Evolutionary conservation across 2,797 vertebrate genomes (phyloP), one percentile per base, ranked within the genome.

Genomic region (Myotis myotis): DNA sequence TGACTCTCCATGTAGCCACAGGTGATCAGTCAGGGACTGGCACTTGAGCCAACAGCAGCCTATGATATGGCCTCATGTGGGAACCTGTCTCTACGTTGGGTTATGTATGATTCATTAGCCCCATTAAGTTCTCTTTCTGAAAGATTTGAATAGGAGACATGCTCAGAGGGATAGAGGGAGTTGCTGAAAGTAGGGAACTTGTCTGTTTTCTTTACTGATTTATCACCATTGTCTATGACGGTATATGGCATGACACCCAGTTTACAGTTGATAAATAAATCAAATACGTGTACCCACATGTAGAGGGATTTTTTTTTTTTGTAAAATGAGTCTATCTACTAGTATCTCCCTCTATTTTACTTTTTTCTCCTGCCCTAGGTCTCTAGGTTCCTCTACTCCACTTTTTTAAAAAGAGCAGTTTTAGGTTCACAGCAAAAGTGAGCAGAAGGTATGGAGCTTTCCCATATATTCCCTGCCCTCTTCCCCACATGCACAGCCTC

Each of bases 381-480:
- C 79, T 20, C 51, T 62, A 25, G 17, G 4, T 15, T 33, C 5
- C 15, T 30, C 49, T 19, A 2, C 44, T 30, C 44, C 10, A 80
- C 1, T 36, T 81, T 47, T 47, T 13, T 47, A 28, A 41, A 44
- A 41, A 62, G 53, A 55, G 25, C 19, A 49, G 20, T 41, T 91
- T 92, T 79, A 82, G 49, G 25, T 22, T 81, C 68, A 16, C 25
- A 64, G 44, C 28, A 84, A 72, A 68, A 55, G 11, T 75, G 41
- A 85, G 28, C 36, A 47, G 66, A 78, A 85, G 68, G 0, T 30
- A 8, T 17, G 51, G 74, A 72, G 30, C 60, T 85, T 51, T 78
- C 36, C 20, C 49, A 25, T 5, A 30, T 9, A 0, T 2, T 1
- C 16, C 2, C 74, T 47, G 1, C 0, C 19, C 28, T 2, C 0